A percentile compares a stretch with the other conserved stretches of the same genome.
Conservation (phyloP, 2,888 invertebrate genomes). For the Aspidapion aeneum region DNA sequence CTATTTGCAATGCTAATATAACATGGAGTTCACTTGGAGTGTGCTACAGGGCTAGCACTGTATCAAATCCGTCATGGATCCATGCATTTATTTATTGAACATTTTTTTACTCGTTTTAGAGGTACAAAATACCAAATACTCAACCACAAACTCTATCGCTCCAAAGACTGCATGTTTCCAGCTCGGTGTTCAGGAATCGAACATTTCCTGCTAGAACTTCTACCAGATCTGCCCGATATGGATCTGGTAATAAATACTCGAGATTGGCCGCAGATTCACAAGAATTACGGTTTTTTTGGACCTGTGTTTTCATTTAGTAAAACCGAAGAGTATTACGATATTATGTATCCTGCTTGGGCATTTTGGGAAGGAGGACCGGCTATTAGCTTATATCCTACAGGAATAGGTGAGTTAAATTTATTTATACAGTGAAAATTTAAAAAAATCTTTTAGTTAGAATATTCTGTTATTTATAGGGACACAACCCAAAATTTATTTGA, state of each 20-base stretch:
- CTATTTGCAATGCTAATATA: too few relatives aligned
- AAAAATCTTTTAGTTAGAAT: too few relatives aligned
- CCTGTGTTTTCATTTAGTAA: constrained; percentile 98
- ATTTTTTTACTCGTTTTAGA: too few relatives aligned
- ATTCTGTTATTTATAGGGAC: too few relatives aligned
- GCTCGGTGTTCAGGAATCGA: constrained; percentile 88
- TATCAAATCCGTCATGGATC: too few relatives aligned
- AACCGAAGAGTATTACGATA: constrained; percentile 79
- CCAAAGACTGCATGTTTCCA: constrained; percentile 87
- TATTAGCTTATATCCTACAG: constrained; percentile 87
- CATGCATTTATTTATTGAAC: too few relatives aligned
- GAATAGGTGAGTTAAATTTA: too few relatives aligned
- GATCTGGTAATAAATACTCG: constrained; percentile 87
- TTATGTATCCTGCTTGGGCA: constrained; percentile 95
- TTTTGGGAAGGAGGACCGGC: constrained; percentile 99
- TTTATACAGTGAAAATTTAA: too few relatives aligned
- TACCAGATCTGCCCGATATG: constrained; percentile 70
- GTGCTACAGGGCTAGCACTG: too few relatives aligned
- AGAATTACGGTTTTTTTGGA: constrained; percentile 56
- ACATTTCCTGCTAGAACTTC: constrained; percentile 72
- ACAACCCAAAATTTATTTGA: too few relatives aligned
- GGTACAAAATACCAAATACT: constrained; percentile 84
- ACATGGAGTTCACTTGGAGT: too few relatives aligned
- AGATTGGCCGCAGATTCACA: constrained; percentile 88
- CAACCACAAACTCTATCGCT: constrained; percentile 73